phyloP scores from a whole-genome alignment of 2,797 vertebrate genomes.

The Miichthys miiuy region DNA sequence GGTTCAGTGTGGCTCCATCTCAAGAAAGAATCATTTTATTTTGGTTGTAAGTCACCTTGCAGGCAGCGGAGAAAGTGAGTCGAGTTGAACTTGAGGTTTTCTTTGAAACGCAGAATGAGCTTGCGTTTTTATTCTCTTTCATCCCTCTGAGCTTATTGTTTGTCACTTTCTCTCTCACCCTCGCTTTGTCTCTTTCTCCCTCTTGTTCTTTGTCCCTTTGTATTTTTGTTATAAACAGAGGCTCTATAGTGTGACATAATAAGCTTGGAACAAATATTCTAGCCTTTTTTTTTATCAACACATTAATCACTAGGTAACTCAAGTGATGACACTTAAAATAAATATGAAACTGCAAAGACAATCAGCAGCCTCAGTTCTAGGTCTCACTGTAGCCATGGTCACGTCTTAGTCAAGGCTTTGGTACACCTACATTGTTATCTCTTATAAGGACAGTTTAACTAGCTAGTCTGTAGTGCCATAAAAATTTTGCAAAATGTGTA shows the following conservation, averaged over 20 bases:
- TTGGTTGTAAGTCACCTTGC: constrained; percentile 79
- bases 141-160: constrained; percentile 42
- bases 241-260: constrained; percentile 13
- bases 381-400: background rate
- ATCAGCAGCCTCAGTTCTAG: background rate
- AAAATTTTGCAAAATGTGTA: background rate
- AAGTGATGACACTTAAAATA: background rate
- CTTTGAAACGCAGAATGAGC: constrained; percentile 68
- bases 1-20: constrained; percentile 60
- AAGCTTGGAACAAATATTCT: constrained; percentile 12
- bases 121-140: constrained; percentile 62
- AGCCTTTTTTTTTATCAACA: constrained; percentile 18
- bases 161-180: constrained; percentile 15
- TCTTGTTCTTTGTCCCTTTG: constrained; percentile 12
- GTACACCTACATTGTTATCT: background rate
- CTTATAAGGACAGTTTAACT: background rate
- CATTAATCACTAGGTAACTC: constrained; percentile 19
- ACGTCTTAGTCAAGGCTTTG: background rate
- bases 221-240: constrained; percentile 24
- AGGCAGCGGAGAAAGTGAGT: constrained; percentile 58
- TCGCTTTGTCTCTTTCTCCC: background rate
- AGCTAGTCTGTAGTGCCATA: background rate
- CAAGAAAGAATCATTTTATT: constrained; percentile 68
- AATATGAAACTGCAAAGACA: constrained; percentile 11
- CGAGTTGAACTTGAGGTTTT: constrained; percentile 69